Evolutionary conservation across 2,888 invertebrate species (phyloP).

Genomic region (Nephrotoma guestfalica): DNA sequence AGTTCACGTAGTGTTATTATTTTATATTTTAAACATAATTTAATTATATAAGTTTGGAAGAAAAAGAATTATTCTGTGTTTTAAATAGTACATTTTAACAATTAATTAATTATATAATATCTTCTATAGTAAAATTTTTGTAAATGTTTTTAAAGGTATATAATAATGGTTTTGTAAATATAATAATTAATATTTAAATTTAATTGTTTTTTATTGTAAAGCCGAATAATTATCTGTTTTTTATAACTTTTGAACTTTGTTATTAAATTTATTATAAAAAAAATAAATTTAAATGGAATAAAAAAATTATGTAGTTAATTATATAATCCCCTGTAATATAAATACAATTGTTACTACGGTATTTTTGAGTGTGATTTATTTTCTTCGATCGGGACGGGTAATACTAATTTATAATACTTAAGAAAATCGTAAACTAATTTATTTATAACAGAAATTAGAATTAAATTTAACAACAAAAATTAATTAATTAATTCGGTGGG

Average conservation of each 20-base stretch:
- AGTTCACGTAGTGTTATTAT: background rate
- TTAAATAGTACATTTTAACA: background rate
- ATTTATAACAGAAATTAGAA: background rate
- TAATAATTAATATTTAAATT: background rate
- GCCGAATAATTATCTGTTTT: background rate
- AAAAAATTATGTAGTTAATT: background rate
- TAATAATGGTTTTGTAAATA: background rate
- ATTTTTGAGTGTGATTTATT: background rate
- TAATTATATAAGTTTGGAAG: background rate
- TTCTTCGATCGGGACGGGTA: background rate
- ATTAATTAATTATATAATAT: background rate
- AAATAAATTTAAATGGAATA: background rate
- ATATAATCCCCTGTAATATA: background rate
- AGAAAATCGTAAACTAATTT: background rate
- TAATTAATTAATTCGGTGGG: too few species aligned
- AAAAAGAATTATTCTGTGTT: background rate
- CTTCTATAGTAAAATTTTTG: background rate
- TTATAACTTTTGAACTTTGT: background rate
- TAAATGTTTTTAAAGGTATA: background rate
- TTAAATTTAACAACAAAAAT: background rate
- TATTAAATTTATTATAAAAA: background rate
- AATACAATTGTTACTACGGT: background rate
- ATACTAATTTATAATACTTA: background rate
- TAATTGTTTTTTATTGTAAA: background rate
- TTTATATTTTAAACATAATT: background rate